These are phyloP conservation scores for Lepisosteus oculatus DNA, from an alignment of 2,113 vertebrate species.

Conservation along the genomic window DNA sequence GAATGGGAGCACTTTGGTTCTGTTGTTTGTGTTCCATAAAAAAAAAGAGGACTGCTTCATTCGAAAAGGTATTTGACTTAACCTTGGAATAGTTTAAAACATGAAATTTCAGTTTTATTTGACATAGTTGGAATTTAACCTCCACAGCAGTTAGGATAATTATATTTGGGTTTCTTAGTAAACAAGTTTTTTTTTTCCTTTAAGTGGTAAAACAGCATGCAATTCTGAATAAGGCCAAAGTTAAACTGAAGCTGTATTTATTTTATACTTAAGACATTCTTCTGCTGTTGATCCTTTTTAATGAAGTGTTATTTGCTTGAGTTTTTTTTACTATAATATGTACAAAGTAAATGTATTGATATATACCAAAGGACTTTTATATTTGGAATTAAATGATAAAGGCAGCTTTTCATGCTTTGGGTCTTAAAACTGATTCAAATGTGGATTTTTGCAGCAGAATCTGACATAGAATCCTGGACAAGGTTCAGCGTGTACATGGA, in stretches of 20 bases:
- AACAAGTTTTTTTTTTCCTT: constrained; percentile 9
- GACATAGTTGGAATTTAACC: background rate
- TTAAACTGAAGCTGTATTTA: constrained; percentile 41
- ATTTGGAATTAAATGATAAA: constrained; percentile 28
- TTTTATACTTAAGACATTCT: constrained; percentile 32
- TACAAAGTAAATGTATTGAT: constrained; percentile 20
- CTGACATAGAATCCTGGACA: constrained; percentile 6
- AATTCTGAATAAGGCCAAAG: constrained; percentile 21
- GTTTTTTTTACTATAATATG: constrained; percentile 19
- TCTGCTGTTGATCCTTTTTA: constrained; percentile 32
- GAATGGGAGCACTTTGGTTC: no score
- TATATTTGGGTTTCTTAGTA: background rate
- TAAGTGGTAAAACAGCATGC: constrained; percentile 9
- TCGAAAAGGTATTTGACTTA: background rate
- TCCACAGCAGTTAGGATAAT: background rate
- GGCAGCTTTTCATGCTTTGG: constrained; percentile 34
- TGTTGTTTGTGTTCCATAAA: no score
- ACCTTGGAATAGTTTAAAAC: background rate
- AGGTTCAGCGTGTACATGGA: constrained; percentile 18
- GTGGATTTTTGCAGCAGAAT: constrained; percentile 8
- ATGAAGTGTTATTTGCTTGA: constrained; percentile 55
- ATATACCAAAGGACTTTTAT: constrained; percentile 24
- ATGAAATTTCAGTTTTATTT: background rate
- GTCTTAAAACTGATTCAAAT: background rate
- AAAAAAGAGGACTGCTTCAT: no score